Conservation (phyloP, 2,113 vertebrate genomes). For the Thalassoma bifasciatum region DNA sequence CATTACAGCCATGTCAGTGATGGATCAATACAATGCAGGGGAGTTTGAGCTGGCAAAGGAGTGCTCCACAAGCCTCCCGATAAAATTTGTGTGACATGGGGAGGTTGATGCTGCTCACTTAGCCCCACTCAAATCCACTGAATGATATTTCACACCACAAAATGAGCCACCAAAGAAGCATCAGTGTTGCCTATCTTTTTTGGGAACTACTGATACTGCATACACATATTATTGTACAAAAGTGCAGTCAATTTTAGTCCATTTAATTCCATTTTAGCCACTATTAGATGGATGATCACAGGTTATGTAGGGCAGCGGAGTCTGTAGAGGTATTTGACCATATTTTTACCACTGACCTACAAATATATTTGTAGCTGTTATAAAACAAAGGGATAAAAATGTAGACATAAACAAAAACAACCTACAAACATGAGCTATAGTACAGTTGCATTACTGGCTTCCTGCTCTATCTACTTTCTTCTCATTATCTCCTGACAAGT, state of each 20-base stretch:
- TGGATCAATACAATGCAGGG: conserved; percentile 70
- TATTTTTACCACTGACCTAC: no score
- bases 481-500: not conserved
- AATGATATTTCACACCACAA: conserved; percentile 33
- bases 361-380: no score
- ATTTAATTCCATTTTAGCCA: no score
- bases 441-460: not conserved
- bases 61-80: conserved; percentile 52
- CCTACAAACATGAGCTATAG: no score
- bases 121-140: conserved; percentile 19
- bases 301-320: no score
- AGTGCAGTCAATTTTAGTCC: no score
- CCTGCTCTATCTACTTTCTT: not conserved
- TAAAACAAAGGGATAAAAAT: not conserved
- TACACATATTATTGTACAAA: not conserved
- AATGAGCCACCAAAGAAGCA: conserved; percentile 14
- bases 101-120: conserved; percentile 29
- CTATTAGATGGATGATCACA: no score
- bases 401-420: not conserved
- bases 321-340: no score
- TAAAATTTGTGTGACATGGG: conserved; percentile 61
- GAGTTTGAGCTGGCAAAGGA: conserved; percentile 52
- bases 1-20: conserved; percentile 67
- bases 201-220: conserved; percentile 7
- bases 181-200: not conserved